These are phyloP conservation scores for Myiozetetes cayanensis DNA, from an alignment of 2,113 vertebrate species.

Conservation along the genomic window DNA sequence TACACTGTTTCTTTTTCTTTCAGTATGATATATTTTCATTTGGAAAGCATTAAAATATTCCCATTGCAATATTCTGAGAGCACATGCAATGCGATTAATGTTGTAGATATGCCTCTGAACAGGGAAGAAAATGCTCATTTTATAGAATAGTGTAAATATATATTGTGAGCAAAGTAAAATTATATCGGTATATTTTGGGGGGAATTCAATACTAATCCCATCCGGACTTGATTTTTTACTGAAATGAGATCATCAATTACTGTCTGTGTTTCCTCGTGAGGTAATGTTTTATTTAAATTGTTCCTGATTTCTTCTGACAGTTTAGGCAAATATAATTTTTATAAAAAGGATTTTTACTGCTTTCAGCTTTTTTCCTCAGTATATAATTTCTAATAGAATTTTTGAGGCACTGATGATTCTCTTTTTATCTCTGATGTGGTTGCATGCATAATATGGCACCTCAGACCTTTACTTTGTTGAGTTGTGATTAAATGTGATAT, in stretches of 20 bases:
- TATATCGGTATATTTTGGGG: not conserved
- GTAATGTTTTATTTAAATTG: constrained; percentile 53
- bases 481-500: not conserved
- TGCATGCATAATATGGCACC: not conserved
- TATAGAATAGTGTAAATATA: not conserved
- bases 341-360: not conserved
- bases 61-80: not conserved
- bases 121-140: not conserved
- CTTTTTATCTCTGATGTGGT: not conserved
- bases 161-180: constrained; percentile 4
- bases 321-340: constrained; percentile 45
- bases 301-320: constrained; percentile 38
- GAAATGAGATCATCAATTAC: constrained; percentile 50
- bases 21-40: not conserved
- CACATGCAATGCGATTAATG: not conserved
- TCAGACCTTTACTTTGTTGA: not conserved
- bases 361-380: not conserved
- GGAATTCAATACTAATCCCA: constrained; percentile 25
- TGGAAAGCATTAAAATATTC: not conserved
- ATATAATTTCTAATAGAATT: not conserved
- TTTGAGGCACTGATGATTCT: not conserved
- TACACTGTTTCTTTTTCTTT: not conserved
- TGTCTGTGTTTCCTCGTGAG: constrained; percentile 21
- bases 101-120: not conserved
- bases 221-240: constrained; percentile 16